These are phyloP conservation scores for Phoenicopterus ruber DNA, from an alignment of 2,113 vertebrate genomes.

Conservation along the genomic window DNA sequence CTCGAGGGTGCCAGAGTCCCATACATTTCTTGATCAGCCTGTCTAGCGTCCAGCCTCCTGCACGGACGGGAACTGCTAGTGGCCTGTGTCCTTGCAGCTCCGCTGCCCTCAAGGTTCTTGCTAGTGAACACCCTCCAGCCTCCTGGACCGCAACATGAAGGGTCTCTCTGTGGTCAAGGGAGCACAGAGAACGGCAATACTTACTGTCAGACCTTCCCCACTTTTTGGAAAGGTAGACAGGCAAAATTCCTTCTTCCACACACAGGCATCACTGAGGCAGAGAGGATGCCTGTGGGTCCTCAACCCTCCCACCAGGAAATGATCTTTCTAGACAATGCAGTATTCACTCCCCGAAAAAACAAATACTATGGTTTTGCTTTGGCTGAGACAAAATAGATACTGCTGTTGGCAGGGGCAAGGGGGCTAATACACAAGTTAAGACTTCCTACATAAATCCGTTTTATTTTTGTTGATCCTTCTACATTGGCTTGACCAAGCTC, in stretches of 20 bases:
- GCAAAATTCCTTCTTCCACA: neutral
- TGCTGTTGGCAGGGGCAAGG: neutral
- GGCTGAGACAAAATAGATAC: neutral
- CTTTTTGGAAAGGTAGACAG: neutral
- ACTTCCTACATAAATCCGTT: neutral
- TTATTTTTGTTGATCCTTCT: neutral
- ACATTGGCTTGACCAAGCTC: neutral
- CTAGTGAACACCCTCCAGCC: neutral
- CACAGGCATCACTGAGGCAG: neutral
- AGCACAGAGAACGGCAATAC: neutral
- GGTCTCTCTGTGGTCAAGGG: neutral
- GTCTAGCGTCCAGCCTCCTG: neutral
- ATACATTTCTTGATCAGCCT: neutral
- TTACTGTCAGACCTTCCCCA: neutral
- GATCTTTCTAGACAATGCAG: neutral
- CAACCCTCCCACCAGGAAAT: neutral
- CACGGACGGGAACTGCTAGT: rapidly evolving
- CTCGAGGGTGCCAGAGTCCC: neutral
- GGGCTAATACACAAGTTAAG: neutral
- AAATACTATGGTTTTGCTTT: neutral
- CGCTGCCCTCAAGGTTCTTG: neutral
- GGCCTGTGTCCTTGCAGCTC: neutral
- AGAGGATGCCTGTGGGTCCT: neutral
- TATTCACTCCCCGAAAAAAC: neutral
- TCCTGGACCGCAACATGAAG: neutral